These are phyloP conservation scores for Amphiprion ocellaris DNA, from an alignment of 2,113 vertebrate species.

Conservation along the genomic window DNA sequence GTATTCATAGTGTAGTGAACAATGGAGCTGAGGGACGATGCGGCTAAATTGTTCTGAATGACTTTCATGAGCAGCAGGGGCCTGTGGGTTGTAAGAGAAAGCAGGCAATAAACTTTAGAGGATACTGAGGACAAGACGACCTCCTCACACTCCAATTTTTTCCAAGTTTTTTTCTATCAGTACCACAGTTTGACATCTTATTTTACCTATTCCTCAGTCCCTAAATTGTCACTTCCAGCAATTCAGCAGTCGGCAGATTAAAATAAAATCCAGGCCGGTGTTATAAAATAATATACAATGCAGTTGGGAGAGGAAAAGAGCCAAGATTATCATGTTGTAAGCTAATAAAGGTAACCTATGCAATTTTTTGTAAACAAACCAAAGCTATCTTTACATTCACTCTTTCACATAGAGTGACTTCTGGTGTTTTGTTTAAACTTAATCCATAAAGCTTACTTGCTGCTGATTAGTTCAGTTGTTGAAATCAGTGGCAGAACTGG, in stretches of 20 bases:
- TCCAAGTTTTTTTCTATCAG: slow-evolving; percentile 32
- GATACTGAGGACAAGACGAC: slow-evolving; percentile 62
- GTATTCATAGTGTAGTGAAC: slow-evolving; percentile 79
- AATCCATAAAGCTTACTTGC: too few relatives aligned
- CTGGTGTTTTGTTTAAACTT: too few relatives aligned
- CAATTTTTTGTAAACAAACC: too few relatives aligned
- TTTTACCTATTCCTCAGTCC: slow-evolving; percentile 15
- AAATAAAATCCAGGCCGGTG: neutral
- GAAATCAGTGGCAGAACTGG: too few relatives aligned
- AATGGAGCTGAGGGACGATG: slow-evolving; percentile 70
- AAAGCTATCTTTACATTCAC: too few relatives aligned
- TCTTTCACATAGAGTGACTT: too few relatives aligned
- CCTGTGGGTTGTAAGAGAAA: slow-evolving; percentile 72
- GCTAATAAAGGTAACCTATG: neutral
- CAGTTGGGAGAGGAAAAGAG: neutral
- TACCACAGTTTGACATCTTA: neutral
- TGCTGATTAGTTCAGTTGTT: too few relatives aligned
- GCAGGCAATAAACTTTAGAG: slow-evolving; percentile 81
- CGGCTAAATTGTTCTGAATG: slow-evolving; percentile 76
- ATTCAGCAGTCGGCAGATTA: neutral
- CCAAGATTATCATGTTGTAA: neutral
- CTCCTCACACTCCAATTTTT: slow-evolving; percentile 53
- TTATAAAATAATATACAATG: neutral
- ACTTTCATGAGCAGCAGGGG: slow-evolving; percentile 77
- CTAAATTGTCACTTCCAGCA: slow-evolving; percentile 1